phyloP scores from a whole-genome alignment of 2,888 invertebrate genomes.

The Tenthredo notha region DNA sequence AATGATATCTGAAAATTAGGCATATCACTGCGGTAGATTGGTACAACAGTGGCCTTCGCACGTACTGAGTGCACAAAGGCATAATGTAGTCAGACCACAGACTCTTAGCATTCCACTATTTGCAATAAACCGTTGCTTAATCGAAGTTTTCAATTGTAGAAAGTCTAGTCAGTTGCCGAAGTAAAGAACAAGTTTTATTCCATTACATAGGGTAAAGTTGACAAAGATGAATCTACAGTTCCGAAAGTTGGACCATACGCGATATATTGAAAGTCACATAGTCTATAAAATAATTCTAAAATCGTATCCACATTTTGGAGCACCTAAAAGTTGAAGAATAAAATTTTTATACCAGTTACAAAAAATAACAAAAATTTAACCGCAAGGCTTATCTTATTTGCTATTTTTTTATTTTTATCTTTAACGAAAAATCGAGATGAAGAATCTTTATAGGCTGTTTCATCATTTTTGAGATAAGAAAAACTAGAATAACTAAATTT shows the following conservation, averaged over 20 bases:
- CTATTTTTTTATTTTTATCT: too few relatives aligned
- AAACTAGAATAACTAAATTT: not conserved
- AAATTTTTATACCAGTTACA: not conserved
- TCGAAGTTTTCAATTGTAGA: not conserved
- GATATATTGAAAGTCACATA: not conserved
- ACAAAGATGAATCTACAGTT: not conserved
- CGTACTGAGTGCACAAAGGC: too few relatives aligned
- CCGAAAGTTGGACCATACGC: not conserved
- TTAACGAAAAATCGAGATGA: too few relatives aligned
- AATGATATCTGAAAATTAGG: not conserved
- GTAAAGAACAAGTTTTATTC: not conserved
- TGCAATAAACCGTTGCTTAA: not conserved
- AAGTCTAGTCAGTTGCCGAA: not conserved
- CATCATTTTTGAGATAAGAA: not conserved
- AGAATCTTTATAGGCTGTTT: not conserved
- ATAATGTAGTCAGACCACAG: too few relatives aligned
- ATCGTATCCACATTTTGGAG: not conserved
- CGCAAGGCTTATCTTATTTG: too few relatives aligned
- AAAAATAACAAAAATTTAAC: too few relatives aligned
- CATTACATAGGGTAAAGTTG: not conserved
- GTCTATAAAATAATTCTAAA: not conserved
- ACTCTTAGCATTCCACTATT: too few relatives aligned
- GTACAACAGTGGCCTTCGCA: too few relatives aligned
- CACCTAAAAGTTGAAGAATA: not conserved
- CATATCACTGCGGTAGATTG: too few relatives aligned